phyloP scores from a whole-genome alignment of 2,888 invertebrate genomes.

The Spodoptera exigua region DNA sequence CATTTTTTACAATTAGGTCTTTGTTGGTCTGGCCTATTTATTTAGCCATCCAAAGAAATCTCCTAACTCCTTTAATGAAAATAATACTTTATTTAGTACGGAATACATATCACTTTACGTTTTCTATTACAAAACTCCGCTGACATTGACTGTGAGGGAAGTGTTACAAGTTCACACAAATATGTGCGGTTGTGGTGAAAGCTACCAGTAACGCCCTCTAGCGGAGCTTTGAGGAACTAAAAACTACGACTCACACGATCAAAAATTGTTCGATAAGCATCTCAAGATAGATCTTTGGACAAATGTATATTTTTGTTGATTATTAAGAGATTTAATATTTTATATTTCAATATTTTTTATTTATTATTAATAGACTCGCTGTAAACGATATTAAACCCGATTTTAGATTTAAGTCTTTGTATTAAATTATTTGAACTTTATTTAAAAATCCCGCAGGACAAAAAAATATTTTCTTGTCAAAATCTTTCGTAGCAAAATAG shows the following conservation, averaged over 20 bases:
- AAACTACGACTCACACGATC: constrained; percentile 39
- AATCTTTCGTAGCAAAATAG: too few species aligned
- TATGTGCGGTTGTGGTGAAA: constrained; percentile 63
- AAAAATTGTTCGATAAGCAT: constrained; percentile 39
- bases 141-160: constrained; percentile 73
- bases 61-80: constrained; percentile 10
- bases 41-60: background rate
- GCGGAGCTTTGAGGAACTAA: constrained; percentile 57
- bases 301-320: background rate
- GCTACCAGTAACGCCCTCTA: constrained; percentile 62
- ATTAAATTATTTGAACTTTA: too few species aligned
- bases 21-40: too few species aligned
- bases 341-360: too few species aligned
- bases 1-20: too few species aligned
- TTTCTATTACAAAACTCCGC: constrained; percentile 58
- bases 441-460: too few species aligned
- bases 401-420: too few species aligned
- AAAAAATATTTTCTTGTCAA: too few species aligned
- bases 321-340: too few species aligned
- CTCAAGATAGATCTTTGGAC: constrained; percentile 38
- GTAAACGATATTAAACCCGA: too few species aligned
- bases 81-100: constrained; percentile 2
- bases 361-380: too few species aligned
- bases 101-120: constrained; percentile 20
- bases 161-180: constrained; percentile 70